These are phyloP conservation scores for Sinonovacula constricta DNA, from an alignment of 1,140 invertebrate species.

Conservation along the genomic window DNA sequence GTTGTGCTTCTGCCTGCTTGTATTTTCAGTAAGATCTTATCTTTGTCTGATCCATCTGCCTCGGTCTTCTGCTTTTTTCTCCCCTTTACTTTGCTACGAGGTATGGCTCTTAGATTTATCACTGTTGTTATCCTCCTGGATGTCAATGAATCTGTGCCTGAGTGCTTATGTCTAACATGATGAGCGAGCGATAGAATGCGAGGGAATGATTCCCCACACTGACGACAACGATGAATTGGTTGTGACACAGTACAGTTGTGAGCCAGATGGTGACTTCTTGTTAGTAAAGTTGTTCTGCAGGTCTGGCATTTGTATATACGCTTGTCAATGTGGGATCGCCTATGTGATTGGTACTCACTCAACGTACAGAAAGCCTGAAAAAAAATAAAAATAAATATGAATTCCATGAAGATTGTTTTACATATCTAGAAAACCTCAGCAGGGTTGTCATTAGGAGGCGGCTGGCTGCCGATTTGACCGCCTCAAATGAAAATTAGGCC, in stretches of 20 bases:
- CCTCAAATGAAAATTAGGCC: too few species aligned
- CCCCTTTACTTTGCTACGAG: too few species aligned
- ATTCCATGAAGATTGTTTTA: too few species aligned
- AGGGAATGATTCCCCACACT: conserved; percentile 11
- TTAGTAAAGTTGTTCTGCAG: conserved; percentile 9
- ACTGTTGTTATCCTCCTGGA: too few species aligned
- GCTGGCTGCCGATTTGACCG: too few species aligned
- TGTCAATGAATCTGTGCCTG: too few species aligned
- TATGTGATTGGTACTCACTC: conserved; percentile 14
- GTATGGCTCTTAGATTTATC: too few species aligned
- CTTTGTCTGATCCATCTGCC: conserved; percentile 3
- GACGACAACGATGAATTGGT: not conserved
- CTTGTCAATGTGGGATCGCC: conserved; percentile 19
- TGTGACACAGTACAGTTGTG: conserved; percentile 14
- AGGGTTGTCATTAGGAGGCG: too few species aligned
- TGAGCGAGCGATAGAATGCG: conserved; percentile 18
- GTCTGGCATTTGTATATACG: conserved; percentile 13
- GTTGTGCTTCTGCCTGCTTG: conserved; percentile 36
- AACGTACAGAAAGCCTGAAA: conserved; percentile 34
- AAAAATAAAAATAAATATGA: not conserved
- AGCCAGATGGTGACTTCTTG: not conserved
- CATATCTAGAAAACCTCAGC: too few species aligned
- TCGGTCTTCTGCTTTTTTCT: too few species aligned
- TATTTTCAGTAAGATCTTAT: conserved; percentile 45
- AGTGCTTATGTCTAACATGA: conserved; percentile 22